Conservation (phyloP, 2,888 invertebrate species). For the Antheraea yamamai region DNA sequence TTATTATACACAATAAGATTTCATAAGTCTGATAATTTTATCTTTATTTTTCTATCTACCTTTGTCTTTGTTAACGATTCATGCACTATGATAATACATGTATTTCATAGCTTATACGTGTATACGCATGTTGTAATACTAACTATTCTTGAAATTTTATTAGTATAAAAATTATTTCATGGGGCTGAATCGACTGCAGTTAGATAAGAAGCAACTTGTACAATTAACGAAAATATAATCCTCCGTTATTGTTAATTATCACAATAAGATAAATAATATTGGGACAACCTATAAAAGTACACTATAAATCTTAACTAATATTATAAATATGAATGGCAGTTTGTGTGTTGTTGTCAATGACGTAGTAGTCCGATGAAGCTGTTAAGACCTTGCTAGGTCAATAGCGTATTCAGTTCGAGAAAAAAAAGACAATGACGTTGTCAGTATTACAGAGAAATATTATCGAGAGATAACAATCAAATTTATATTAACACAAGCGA, state of each 20-base stretch:
- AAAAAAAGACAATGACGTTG: no score
- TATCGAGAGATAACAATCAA: not conserved
- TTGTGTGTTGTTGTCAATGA: no score
- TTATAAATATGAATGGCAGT: no score
- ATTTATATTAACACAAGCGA: not conserved
- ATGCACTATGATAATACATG: not conserved
- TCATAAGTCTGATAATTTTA: not conserved
- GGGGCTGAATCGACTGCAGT: not conserved
- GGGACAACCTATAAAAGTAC: no score
- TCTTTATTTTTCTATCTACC: not conserved
- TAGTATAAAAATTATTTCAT: not conserved
- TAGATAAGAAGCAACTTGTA: not conserved
- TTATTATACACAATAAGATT: constrained; percentile 1
- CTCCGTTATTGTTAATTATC: no score
- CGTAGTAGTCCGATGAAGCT: no score
- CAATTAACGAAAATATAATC: no score
- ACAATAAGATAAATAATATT: no score
- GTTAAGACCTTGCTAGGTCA: no score
- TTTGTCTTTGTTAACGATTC: not conserved
- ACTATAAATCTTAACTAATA: no score
- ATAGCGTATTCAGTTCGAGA: no score
- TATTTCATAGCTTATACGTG: not conserved
- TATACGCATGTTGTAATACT: not conserved
- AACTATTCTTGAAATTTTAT: not conserved
- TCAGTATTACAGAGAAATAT: no score